Evolutionary conservation across 2,888 invertebrate genomes (phyloP), one percentile per base, ranked within the genome.

Genomic region (Athrips mouffetella): DNA sequence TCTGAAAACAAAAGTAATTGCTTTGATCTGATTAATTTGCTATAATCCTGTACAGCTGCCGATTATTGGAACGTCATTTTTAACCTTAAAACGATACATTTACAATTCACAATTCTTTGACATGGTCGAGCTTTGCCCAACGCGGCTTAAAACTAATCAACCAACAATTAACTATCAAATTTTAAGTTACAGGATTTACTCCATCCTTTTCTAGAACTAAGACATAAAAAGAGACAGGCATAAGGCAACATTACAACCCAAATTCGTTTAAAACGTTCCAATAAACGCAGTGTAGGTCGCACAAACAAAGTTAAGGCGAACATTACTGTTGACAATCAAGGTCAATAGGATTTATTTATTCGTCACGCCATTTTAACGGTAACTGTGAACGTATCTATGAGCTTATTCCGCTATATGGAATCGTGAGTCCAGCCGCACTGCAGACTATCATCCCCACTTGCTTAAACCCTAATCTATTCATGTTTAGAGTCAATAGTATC

Each of bases 21-120:
- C 16, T 18, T 23, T 11, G n/a, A n/a, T n/a, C n/a, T n/a, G n/a
- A 30, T 39, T 21, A 39, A 13, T 40, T 40, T 30, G 29, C 11
- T 13, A 47, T 20, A 29, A 40, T 30, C 30, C 20, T 30, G 1
- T 13, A 21, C 2, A 18, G n/a, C 3, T 37, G 7, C 11, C 18
- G 37, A 5, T 21, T 21, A 21, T 21, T 37, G 37, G 37, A 37
- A 37, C 37, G 37, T 37, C 16, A 20, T 31, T n/a, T n/a, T n/a
- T 15, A 15, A 37, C 20, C 37, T 21, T 37, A 37, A 11, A 7
- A 7, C 33, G 3, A 13, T 37, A 21, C n/a, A 37, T 20, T 37
- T 21, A 5, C 11, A 11, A 11, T 20, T 37, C 8, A 2, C 18
- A 21, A 37, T 35, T n/a, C 37, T 21, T n/a, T 37, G 21, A 37